Evolutionary conservation across 2,797 vertebrate species (phyloP).

Genomic region (Protosalanx chinensis): DNA sequence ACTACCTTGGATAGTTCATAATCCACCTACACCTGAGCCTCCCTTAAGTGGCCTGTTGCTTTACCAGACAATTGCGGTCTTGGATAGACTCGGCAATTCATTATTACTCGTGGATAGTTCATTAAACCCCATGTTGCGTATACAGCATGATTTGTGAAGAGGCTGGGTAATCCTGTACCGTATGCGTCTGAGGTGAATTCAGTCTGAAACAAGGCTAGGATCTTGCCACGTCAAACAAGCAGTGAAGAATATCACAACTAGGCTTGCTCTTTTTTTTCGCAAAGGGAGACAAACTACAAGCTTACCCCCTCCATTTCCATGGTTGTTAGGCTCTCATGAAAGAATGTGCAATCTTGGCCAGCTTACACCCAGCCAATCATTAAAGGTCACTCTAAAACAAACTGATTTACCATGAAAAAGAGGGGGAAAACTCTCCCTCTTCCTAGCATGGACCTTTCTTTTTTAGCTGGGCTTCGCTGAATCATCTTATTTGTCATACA

Average conservation of each 20-base stretch:
- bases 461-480: constrained; percentile 34
- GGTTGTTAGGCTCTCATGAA: constrained; percentile 28
- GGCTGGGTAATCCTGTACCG: too few species aligned
- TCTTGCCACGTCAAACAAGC: neutral
- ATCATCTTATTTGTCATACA: constrained; percentile 77
- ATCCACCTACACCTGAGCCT: too few species aligned
- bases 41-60: too few species aligned
- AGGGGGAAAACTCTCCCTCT: constrained; percentile 12
- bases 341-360: constrained; percentile 37
- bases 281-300: constrained; percentile 22
- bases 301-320: constrained; percentile 19
- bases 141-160: too few species aligned
- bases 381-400: constrained; percentile 39
- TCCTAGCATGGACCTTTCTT: neutral
- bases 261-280: constrained; percentile 10
- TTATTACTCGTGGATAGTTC: too few species aligned
- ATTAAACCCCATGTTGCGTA: too few species aligned
- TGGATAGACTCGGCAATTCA: too few species aligned
- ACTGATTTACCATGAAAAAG: constrained; percentile 31
- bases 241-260: constrained; percentile 14
- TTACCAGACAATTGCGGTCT: too few species aligned
- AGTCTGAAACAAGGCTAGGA: too few species aligned
- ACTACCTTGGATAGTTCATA: too few species aligned
- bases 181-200: too few species aligned
- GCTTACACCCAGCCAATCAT: constrained; percentile 32